phyloP scores from a whole-genome alignment of 2,797 vertebrate genomes.

The Adrianichthys oophorus region DNA sequence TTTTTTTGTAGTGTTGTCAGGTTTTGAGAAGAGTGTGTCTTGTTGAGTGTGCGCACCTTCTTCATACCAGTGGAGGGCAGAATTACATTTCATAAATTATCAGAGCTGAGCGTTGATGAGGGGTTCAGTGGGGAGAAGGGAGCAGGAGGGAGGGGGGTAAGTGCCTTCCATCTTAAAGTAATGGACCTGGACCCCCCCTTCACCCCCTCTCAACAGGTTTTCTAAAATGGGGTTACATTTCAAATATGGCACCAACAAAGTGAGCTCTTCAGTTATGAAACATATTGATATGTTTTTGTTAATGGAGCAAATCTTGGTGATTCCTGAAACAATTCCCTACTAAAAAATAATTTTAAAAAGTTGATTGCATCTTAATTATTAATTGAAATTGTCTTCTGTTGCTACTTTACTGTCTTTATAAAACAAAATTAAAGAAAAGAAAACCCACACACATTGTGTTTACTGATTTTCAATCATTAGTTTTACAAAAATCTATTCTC shows the following conservation, averaged over 20 bases:
- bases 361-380: no score
- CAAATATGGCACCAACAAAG: neutral
- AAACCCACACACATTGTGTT: no score
- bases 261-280: no score
- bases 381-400: no score
- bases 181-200: constrained; percentile 7
- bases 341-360: no score
- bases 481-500: no score
- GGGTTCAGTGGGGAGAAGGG: constrained; percentile 49
- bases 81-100: constrained; percentile 93
- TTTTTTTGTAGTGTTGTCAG: neutral
- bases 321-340: no score
- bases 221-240: constrained; percentile 13
- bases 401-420: no score
- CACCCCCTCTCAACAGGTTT: constrained; percentile 3
- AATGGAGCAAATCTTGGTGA: no score
- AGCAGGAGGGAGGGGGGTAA: constrained; percentile 3
- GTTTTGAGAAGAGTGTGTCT: constrained; percentile 3
- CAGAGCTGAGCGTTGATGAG: constrained; percentile 68
- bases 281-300: no score
- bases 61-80: constrained; percentile 97
- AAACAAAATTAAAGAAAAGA: no score
- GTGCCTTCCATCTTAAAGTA: constrained; percentile 22
- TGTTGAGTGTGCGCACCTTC: constrained; percentile 58
- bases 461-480: no score